Conservation (phyloP, 2,888 invertebrate species). For the Spicauda simplicius region DNA sequence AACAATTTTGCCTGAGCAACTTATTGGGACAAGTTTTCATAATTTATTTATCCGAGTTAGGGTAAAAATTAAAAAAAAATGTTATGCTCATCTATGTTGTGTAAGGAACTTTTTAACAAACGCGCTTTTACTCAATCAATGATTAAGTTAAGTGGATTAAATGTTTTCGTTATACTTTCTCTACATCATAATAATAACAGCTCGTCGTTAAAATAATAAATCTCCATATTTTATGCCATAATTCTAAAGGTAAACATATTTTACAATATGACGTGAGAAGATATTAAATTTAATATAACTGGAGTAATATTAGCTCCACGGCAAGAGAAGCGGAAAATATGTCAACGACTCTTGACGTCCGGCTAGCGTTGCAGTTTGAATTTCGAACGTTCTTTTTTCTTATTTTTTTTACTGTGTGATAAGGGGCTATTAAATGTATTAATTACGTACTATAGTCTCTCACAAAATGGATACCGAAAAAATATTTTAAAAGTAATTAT, state of each 20-base stretch:
- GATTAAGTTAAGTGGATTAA: too few species aligned
- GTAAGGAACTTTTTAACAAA: too few species aligned
- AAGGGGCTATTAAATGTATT: neutral
- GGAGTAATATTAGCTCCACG: constrained; percentile 2
- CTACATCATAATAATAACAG: neutral
- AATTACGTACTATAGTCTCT: too few species aligned
- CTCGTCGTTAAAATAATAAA: neutral
- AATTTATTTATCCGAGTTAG: too few species aligned
- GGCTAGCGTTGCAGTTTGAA: constrained; percentile 10
- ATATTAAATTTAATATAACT: neutral
- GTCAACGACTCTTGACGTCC: constrained; percentile 20
- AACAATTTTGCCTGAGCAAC: too few species aligned
- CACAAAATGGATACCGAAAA: too few species aligned
- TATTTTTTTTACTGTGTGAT: neutral
- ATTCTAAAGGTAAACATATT: neutral
- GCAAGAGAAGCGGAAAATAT: constrained; percentile 9
- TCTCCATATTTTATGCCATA: neutral
- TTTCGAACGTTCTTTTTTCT: constrained; percentile 10
- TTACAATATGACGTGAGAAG: neutral
- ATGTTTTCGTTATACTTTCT: neutral
- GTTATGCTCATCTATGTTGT: too few species aligned
- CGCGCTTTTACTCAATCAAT: too few species aligned
- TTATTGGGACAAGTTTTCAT: too few species aligned
- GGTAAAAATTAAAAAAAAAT: too few species aligned
- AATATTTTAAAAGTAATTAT: too few species aligned